Evolutionary conservation across 2,113 vertebrate genomes (phyloP), one percentile per base, ranked within the genome.

Genomic region (Gymnobelideus leadbeateri): DNA sequence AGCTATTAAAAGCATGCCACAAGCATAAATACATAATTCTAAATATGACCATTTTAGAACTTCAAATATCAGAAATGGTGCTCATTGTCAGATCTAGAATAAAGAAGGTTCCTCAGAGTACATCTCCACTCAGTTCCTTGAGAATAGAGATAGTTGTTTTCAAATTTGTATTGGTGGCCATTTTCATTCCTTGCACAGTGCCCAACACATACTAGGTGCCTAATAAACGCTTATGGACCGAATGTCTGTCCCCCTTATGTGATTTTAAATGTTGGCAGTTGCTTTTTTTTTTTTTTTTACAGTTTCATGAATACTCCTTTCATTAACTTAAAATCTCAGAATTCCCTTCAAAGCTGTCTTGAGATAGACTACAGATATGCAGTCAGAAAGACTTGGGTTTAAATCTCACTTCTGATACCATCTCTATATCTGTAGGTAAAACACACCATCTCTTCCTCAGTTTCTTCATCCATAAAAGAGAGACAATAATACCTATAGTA

Each of bases 21-120:
- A 90, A 23, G 92, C 7, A 90, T 52, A 94, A 92, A 91, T 89
- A 89, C 24, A 89, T 19, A 25, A 0, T 89, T 91, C 53, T 96
- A 52, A 28, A 2, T 51, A 49, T n/a, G n/a, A 25, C 84, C 12
- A 89, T 89, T 46, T 93, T 91, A 92, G 89, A n/a, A 57, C 25
- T 53, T 12, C 46, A 89, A 95, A 53, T 14, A 0, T 46, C 19
- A n/a, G 68, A 84, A 19, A 43, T 19, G 68, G n/a, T 84, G n/a
- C 37, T 84, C 16, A 37, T 23, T 43, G 19, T 84, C 68, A 23
- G 19, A 84, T 43, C n/a, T 43, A 43, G 68, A 84, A 43, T 84
- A 43, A 23, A 84, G 61, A n/a, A 77, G n/a, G 6, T 21, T 84
- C 68, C n/a, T 84, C 19, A 43, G 43, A 84, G n/a, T 84, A 43